These are phyloP conservation scores for Scaeva pyrastri DNA, from an alignment of 2,888 invertebrate species.

Conservation along the genomic window DNA sequence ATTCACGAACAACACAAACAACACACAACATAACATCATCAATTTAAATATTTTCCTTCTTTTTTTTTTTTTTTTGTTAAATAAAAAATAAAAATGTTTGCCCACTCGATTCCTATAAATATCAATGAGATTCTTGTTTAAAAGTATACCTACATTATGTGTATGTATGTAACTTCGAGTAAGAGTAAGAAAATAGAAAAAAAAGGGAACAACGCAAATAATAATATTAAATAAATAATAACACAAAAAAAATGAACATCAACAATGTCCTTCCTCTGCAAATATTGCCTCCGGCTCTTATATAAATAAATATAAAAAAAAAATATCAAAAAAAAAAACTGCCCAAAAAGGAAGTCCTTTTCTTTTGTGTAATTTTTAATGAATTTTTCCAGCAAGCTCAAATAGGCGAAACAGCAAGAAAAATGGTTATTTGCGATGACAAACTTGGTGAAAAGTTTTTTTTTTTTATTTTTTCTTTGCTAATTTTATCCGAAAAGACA, in stretches of 20 bases:
- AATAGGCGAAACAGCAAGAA: constrained; percentile 27
- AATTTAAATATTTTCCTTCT: constrained; percentile 36
- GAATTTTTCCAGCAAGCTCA: constrained; percentile 31
- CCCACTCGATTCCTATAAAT: constrained; percentile 38
- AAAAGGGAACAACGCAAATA: constrained; percentile 15
- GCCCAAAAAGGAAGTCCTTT: constrained; percentile 62
- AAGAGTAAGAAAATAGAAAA: constrained; percentile 1
- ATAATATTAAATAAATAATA: constrained; percentile 34
- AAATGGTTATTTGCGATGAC: constrained; percentile 36
- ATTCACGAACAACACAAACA: background rate
- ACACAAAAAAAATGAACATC: constrained; percentile 35
- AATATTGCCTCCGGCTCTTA: constrained; percentile 54
- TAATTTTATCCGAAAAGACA: constrained; percentile 17
- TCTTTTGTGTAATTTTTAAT: constrained; percentile 57
- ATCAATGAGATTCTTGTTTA: constrained; percentile 45
- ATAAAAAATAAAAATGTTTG: constrained; percentile 51
- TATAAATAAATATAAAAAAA: background rate
- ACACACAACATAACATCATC: constrained; percentile 6
- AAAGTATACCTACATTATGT: too few species aligned
- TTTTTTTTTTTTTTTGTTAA: too few species aligned
- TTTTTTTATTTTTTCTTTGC: constrained; percentile 8
- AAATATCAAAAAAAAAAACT: constrained; percentile 12
- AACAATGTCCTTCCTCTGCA: constrained; percentile 60
- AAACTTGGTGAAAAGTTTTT: constrained; percentile 33
- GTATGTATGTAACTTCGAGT: too few species aligned